Base-by-base conservation (phyloP, 2,888 invertebrate species). In the Sphinx pinastri region DNA sequence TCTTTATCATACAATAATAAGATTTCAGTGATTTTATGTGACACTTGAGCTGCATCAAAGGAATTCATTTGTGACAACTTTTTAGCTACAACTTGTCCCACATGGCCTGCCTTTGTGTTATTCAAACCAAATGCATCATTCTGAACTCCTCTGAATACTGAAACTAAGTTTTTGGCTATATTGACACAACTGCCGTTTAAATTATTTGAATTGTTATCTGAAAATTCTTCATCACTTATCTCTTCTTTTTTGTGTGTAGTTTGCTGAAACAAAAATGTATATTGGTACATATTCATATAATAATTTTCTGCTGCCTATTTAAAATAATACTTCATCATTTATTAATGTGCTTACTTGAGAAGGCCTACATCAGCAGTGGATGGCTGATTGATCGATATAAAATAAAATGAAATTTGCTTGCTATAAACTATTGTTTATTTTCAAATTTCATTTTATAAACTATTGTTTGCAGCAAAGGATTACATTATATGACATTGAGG, bases 11-110 rank as follows among this genome's bases (percentile, higher is more conserved):
- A 92, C 3, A 86, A 70, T 11, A 87, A 75, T 67, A 94, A 82
- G 71, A 93, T 83, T 70, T 89, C 88, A 72, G 87, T 83, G 68
- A 94, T 92, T 83, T 89, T 89, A 54, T 79, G 78, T 2, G 89
- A 82, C 11, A 84, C 71, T 74, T 74, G 79, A 51, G 89, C 87
- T 49, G 93, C 93, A 71, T 91, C 86, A 77, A 81, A 89, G 2
- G 92, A 87, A 75, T 80, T 84, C 80, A 93, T 83, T 73, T 88
- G 78, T 66, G 87, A 84, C 0, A 94, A 77, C 76, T 84, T 89
- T 68, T 76, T 84, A 2, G 87, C 80, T 0, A 94, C 85, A 13
- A 82, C 75, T 63, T 80, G 76, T 0, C 92, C 93, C 19, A 93
- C 73, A 74, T 80, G 78, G 2, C 85, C 85, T 81, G 90, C 79